Base-by-base conservation (phyloP, 2,888 invertebrate genomes). In the Cenopis cana region DNA sequence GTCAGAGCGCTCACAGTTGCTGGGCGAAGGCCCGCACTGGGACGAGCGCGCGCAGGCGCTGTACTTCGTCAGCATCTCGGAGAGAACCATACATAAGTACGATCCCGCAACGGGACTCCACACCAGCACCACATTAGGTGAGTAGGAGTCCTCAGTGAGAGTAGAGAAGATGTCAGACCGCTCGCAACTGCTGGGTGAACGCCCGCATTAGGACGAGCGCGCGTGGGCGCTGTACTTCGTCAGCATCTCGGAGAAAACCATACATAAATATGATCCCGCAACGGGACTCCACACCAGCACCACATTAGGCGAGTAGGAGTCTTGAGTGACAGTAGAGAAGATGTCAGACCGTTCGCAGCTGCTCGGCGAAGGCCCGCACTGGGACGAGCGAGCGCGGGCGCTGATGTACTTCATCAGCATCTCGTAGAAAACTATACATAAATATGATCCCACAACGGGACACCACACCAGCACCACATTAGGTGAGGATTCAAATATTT, bases 21-120 rank as follows among this genome's bases (percentile, higher is more conserved):
- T 96, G 74, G 96, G 96, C 54, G 96, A 96, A 85, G 96, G 96
- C 1, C 96, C 96, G 0, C 96, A 96, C 81, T 96, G 96, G 96
- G 95, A 96, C 81, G 91, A 89, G 14, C 83, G 84, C 33, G 89
- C 92, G 56, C 94, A 95, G 83, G 93, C 93, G 49, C 88, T 96
- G 38, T 96, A 93, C 86, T 95, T 93, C 80, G 95, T 96, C 69
- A 95, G 95, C 83, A 94, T 96, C 68, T 80, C 81, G 0, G 90
- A 90, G 17, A 83, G 88, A 59, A 84, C 91, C 41, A 91, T 95
- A 17, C 89, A 94, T 76, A 94, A 94, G 78, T 95, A 94, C 76
- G 88, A 90, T 62, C 94, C 93, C 0, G 79, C 89, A 0, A 93
- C 93, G 0, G 88, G 89, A 0, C 82, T 81, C 10, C 93, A 92